Evolutionary conservation across 1,140 invertebrate genomes (phyloP).

Genomic region (Apocrypta bakeri): DNA sequence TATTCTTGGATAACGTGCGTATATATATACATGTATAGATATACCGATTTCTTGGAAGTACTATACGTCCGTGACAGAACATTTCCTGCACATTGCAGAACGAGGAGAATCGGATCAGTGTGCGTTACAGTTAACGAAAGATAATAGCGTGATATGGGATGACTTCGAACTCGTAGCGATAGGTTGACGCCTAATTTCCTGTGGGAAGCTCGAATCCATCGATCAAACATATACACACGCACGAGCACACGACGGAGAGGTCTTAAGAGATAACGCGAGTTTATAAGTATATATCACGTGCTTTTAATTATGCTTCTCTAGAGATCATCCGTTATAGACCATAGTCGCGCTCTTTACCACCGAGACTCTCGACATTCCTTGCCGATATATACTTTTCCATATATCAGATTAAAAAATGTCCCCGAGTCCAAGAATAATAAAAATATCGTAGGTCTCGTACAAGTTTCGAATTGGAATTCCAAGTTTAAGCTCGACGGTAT

Average conservation of each 20-base stretch:
- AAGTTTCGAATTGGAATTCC: slow-evolving; percentile 9
- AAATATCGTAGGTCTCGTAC: neutral
- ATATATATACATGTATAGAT: no score
- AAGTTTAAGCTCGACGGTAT: slow-evolving; percentile 56
- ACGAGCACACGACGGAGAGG: slow-evolving; percentile 56
- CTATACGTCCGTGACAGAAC: no score
- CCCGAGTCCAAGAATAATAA: slow-evolving; percentile 21
- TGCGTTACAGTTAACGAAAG: slow-evolving; percentile 63
- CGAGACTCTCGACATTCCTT: no score
- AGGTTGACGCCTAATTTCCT: slow-evolving; percentile 75
- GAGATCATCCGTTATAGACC: neutral
- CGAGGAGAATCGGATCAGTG: no score
- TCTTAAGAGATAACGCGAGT: slow-evolving; percentile 59
- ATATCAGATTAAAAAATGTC: neutral
- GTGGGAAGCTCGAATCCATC: slow-evolving; percentile 69
- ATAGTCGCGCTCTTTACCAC: neutral
- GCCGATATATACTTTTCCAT: neutral
- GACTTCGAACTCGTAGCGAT: slow-evolving; percentile 68
- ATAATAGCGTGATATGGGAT: slow-evolving; percentile 69
- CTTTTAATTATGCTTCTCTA: slow-evolving; percentile 50
- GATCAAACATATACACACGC: slow-evolving; percentile 68
- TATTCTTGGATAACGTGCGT: neutral
- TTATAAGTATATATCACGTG: slow-evolving; percentile 36
- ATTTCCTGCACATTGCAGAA: neutral
- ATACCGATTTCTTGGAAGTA: neutral